Evolutionary conservation across 2,797 vertebrate species (phyloP), one percentile per base, ranked within the genome.

Genomic region (Pipistrellus pygmaeus): DNA sequence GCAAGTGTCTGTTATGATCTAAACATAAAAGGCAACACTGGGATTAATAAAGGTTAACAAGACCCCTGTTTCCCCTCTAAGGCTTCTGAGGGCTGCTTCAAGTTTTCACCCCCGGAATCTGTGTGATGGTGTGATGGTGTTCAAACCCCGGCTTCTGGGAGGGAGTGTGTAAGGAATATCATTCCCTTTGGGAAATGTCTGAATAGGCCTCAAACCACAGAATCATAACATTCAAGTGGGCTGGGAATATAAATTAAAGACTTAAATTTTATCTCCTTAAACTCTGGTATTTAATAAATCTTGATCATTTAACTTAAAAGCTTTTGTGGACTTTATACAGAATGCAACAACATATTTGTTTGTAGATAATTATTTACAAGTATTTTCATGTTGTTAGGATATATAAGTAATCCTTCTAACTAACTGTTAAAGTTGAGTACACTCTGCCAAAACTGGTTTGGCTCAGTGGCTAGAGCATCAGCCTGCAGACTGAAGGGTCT

Each of bases 261-360:
- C 11, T 51, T 57, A 69, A 25, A 53, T n/a, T 66, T 25, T 55
- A 20, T 38, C 15, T 84, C 23, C 9, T 12, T 30, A 41, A 35
- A 53, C 6, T 66, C 8, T 64, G 62, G 8, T 69, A 55, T 68
- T 75, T 84, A n/a, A 94, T 57, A 69, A 14, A 86, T 1, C 3
- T 62, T 73, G 12, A 44, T 72, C 3, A 68, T 55, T 66, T 72
- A 57, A 44, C 38, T 20, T n/a, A 38, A 86, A 76, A 4, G 7
- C 17, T 55, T 75, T 66, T 69, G 27, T 27, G 32, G 3, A 38
- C 4, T n/a, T 69, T 85, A 64, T 15, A 76, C 1, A 21, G 5
- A 44, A n/a, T 35, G 76, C 32, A 55, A 48, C 21, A 68, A 38
- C 18, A 55, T 62, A 48, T 53, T 91, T 84, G 53, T 83, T 89